These are phyloP conservation scores for Liodrosophila aerea DNA, from an alignment of 2,888 invertebrate genomes.

Conservation along the genomic window DNA sequence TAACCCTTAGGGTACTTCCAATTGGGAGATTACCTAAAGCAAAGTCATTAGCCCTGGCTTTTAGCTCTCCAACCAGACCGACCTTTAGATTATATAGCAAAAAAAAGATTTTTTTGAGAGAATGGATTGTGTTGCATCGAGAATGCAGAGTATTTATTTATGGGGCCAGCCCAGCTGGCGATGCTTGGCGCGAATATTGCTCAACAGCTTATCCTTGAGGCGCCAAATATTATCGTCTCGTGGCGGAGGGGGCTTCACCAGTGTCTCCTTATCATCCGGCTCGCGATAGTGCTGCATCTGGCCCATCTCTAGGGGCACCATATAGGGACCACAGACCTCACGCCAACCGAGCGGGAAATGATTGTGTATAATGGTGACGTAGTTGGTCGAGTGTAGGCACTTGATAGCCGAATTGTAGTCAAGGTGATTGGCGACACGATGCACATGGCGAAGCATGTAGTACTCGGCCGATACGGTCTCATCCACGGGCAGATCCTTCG, in stretches of 20 bases:
- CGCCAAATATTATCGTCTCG: constrained; percentile 86
- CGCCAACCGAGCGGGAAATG: constrained; percentile 93
- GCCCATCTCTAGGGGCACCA: constrained; percentile 89
- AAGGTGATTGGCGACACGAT: constrained; percentile 92
- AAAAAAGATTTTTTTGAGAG: too few species aligned
- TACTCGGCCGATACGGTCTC: constrained; percentile 89
- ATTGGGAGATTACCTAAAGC: too few species aligned
- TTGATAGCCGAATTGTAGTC: constrained; percentile 93
- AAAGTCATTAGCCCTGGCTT: too few species aligned
- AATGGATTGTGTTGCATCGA: too few species aligned
- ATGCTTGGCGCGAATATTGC: constrained; percentile 18
- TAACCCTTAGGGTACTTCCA: too few species aligned
- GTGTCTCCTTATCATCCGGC: constrained; percentile 89
- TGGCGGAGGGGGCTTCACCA: constrained; percentile 86
- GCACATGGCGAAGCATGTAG: constrained; percentile 96
- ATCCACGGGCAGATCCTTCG: constrained; percentile 89
- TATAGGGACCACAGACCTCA: constrained; percentile 90
- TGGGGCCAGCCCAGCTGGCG: constrained; percentile 25
- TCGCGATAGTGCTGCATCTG: constrained; percentile 96
- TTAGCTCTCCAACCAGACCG: too few species aligned
- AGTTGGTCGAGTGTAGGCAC: constrained; percentile 94
- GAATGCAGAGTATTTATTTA: too few species aligned
- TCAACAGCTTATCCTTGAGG: constrained; percentile 43
- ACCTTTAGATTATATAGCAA: too few species aligned
- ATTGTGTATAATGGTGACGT: constrained; percentile 93